phyloP scores from a whole-genome alignment of 2,797 vertebrate genomes.

The Typhlichthys eigenmanni region DNA sequence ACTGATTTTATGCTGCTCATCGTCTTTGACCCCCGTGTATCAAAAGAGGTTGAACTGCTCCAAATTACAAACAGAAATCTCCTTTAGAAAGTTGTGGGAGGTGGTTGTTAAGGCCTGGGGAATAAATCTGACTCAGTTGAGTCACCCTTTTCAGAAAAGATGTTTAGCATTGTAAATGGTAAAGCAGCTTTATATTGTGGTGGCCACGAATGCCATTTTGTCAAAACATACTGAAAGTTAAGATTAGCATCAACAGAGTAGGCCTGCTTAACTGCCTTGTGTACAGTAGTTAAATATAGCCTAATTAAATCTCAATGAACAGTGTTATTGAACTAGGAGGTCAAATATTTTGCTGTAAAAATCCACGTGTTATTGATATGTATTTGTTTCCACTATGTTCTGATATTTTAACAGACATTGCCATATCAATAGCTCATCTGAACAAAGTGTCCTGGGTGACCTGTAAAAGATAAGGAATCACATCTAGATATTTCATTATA shows the following conservation, averaged over 20 bases:
- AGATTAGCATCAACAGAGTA: background rate
- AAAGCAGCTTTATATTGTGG: background rate
- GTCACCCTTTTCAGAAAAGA: no score
- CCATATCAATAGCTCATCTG: background rate
- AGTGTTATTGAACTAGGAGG: slow-evolving; percentile 25
- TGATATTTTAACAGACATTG: slow-evolving; percentile 16
- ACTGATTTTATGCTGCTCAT: no score
- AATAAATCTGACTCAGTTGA: no score
- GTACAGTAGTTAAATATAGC: slow-evolving; percentile 10
- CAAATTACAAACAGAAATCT: no score
- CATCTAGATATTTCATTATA: no score
- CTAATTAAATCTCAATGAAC: slow-evolving; percentile 1
- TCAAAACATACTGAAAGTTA: slow-evolving; percentile 16
- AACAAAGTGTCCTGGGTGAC: slow-evolving; percentile 15
- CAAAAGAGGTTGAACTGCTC: no score
- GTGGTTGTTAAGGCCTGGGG: no score
- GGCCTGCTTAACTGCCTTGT: slow-evolving; percentile 23
- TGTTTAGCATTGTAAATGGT: no score
- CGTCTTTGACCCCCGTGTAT: no score
- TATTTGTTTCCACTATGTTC: slow-evolving; percentile 16
- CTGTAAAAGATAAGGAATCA: background rate
- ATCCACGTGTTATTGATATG: slow-evolving; percentile 24
- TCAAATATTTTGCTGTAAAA: slow-evolving; percentile 31
- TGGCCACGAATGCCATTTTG: slow-evolving; percentile 8
- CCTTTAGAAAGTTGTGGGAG: no score